Evolutionary conservation across 1,140 invertebrate species (phyloP), one percentile per base, ranked within the genome.

Genomic region (Brachionus calyciflorus): DNA sequence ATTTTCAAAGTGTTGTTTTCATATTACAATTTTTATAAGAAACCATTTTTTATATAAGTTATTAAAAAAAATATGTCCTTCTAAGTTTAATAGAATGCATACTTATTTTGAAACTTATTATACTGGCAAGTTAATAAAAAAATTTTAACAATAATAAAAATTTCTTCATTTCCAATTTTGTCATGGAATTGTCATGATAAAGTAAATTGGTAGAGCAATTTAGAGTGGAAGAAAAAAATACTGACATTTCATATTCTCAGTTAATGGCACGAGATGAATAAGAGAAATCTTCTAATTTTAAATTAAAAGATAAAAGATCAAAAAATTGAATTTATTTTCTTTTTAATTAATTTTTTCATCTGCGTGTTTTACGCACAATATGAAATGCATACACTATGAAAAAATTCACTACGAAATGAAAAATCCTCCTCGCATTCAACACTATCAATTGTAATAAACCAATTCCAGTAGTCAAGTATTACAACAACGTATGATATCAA

Each of bases 71-170:
- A n/a, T n/a, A n/a, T n/a, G n/a, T 48, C 46, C 14, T n/a, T 48
- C 46, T 48, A 48, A 48, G 46, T 48, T 48, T 19, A 14, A 48
- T 48, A 19, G 19, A 48, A 48, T 48, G 46, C 46, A 48, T 48
- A n/a, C 19, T 48, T 48, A 48, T 48, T 48, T 48, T n/a, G 46
- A 48, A 48, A 48, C 46, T 48, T 48, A 48, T 48, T 48, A 48
- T 48, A 48, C 19, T 48, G 46, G 46, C 46, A 48, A 48, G 14
- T 48, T 48, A 48, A 48, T n/a, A 48, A 48, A 48, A 48, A 48
- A 48, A 48, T 12, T 48, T 48, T 48, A 48, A 48, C 46, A 48
- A 14, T 48, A 48, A 48, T 12, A 48, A 48, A 48, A 48, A 19
- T 48, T 48, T 19, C 46, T n/a, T 48, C 46, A 48, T 48, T 48